Evolutionary conservation across 2,797 vertebrate species (phyloP).

Genomic region (Gambusia yucatana): DNA sequence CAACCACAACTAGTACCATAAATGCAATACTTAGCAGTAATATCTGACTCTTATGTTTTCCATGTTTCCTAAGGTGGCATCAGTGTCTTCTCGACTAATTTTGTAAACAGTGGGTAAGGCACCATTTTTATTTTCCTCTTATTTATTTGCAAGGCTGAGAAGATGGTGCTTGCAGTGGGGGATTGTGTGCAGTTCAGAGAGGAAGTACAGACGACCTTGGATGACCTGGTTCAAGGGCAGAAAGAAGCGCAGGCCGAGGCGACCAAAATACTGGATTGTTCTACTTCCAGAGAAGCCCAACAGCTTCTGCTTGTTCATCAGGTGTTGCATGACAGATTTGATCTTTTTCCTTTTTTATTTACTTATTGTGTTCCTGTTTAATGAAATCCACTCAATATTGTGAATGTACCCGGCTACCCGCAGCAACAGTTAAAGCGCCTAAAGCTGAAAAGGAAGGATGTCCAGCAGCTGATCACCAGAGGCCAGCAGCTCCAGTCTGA

Average conservation of each 20-base stretch:
- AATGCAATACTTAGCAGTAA: background rate
- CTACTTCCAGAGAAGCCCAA: slow-evolving; percentile 90
- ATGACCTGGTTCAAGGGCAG: slow-evolving; percentile 88
- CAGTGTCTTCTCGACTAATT: background rate
- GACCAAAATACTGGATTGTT: slow-evolving; percentile 88
- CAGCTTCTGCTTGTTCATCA: slow-evolving; percentile 91
- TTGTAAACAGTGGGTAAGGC: background rate
- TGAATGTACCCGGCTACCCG: background rate
- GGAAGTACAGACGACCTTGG: slow-evolving; percentile 87
- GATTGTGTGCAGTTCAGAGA: slow-evolving; percentile 93
- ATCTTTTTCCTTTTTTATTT: background rate
- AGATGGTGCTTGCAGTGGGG: slow-evolving; percentile 86
- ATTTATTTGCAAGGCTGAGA: slow-evolving; percentile 84
- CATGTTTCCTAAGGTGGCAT: background rate
- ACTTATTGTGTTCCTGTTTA: background rate
- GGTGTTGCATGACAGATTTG: slow-evolving; percentile 71
- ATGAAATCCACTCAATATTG: background rate
- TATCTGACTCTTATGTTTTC: background rate
- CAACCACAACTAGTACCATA: background rate
- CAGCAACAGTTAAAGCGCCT: slow-evolving; percentile 92
- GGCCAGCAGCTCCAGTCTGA: slow-evolving; percentile 86
- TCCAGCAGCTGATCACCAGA: slow-evolving; percentile 88
- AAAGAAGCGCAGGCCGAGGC: slow-evolving; percentile 88
- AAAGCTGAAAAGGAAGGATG: slow-evolving; percentile 86
- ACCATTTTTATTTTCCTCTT: background rate